Evolutionary conservation across 2,113 vertebrate genomes (phyloP), one percentile per base, ranked within the genome.

Genomic region (Seriola dumerili): DNA sequence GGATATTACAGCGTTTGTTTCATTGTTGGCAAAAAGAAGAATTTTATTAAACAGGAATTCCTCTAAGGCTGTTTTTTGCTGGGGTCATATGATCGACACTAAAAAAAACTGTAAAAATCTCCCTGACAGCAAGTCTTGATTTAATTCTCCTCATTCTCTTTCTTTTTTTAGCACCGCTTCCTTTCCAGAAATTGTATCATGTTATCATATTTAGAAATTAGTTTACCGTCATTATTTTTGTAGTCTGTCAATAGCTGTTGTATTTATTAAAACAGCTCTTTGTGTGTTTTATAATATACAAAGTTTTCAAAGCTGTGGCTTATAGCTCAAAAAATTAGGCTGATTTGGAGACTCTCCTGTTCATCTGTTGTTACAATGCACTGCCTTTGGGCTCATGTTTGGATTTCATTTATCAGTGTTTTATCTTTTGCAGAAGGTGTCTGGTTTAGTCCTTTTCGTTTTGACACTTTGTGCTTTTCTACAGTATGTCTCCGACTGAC

Each of bases 401-500:
- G 55, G 13, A 25, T 62, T 82, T 16, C 8, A 62, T 36, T 71
- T 12, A 9, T 65, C 11, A 38, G 61, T 42, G 40, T 42, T 42
- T 42, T 42, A 42, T 42, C 10, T 42, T 42, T 34, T 42, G 21
- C 59, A 58, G 44, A 46, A 55, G 8, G 2, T 13, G 9, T 13
- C 12, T 19, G 5, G 32, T 52, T 25, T 32, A 8, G 3, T 65
- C 9, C 16, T 42, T 32, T 54, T 50, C 4, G 6, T 5, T 46
- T 46, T 46, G 42, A 44, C 42, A 44, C 38, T 44, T 6, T 23
- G 29, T 19, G 14, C 29, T 42, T 63, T 25, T n/a, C 6, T 5
- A 29, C 29, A 29, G 29, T 11, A 4, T 14, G 17, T 72, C 11
- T n/a, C 4, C 63, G 14, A 46, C 85, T 65, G 87, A 99, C 98